phyloP scores from a whole-genome alignment of 2,888 invertebrate genomes.

The Phyllotreta striolata region DNA sequence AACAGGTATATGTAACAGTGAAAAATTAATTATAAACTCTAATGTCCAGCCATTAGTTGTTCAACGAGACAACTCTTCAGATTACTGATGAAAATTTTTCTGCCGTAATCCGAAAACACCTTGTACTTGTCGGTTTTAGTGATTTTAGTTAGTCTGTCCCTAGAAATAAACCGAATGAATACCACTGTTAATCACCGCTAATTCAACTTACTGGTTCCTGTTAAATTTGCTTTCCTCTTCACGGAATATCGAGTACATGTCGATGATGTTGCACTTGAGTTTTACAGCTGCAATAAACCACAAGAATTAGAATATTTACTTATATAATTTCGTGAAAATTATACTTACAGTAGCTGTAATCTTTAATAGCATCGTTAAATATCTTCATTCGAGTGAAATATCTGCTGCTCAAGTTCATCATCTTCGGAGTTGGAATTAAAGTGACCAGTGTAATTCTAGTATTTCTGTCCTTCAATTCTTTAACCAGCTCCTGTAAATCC shows the following conservation, averaged over 20 bases:
- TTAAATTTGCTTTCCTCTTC: constrained; percentile 46
- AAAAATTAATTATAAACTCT: constrained; percentile 22
- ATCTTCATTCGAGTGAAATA: constrained; percentile 47
- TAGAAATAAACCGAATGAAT: constrained; percentile 37
- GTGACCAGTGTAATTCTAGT: constrained; percentile 49
- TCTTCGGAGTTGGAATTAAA: constrained; percentile 49
- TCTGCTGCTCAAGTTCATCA: constrained; percentile 41
- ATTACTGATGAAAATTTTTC: constrained; percentile 50
- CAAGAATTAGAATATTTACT: not conserved
- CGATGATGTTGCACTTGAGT: constrained; percentile 49
- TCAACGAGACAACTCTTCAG: constrained; percentile 47
- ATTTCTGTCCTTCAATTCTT: constrained; percentile 48
- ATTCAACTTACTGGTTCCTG: constrained; percentile 48
- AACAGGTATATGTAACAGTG: constrained; percentile 21
- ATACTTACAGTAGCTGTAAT: constrained; percentile 48
- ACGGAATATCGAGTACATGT: constrained; percentile 49
- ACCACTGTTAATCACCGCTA: constrained; percentile 6
- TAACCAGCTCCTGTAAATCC: constrained; percentile 47
- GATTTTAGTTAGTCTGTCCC: constrained; percentile 49
- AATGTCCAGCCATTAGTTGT: constrained; percentile 50
- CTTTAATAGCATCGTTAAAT: constrained; percentile 49
- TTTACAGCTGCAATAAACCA: constrained; percentile 38
- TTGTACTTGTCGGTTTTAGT: constrained; percentile 50
- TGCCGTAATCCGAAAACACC: constrained; percentile 53
- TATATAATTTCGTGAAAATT: not conserved